Evolutionary conservation across 2,888 invertebrate species (phyloP).

Genomic region (Epistrophella euchroma): DNA sequence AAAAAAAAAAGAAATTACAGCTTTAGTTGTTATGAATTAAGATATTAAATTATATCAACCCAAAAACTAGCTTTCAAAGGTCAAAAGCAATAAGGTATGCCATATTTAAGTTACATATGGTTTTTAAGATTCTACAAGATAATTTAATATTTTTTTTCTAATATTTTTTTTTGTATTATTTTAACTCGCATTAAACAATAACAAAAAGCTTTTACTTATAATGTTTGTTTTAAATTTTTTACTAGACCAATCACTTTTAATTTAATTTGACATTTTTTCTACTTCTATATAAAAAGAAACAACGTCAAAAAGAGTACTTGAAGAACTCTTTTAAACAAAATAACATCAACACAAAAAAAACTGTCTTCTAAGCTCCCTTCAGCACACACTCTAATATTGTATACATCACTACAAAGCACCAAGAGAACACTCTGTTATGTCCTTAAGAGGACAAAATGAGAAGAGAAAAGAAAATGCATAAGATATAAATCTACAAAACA

Average conservation of each 20-base stretch:
- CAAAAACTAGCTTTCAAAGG: background rate
- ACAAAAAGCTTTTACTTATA: conserved; percentile 64
- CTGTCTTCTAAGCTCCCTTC: conserved; percentile 15
- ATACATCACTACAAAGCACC: conserved; percentile 48
- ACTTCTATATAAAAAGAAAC: conserved; percentile 21
- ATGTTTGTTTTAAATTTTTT: conserved; percentile 11
- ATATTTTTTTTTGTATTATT: conserved; percentile 2
- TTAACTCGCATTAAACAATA: conserved; percentile 57
- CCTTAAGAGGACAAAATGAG: conserved; percentile 4
- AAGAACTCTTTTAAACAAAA: conserved; percentile 15
- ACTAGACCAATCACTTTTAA: conserved; percentile 41
- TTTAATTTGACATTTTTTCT: background rate
- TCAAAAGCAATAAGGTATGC: conserved; percentile 45
- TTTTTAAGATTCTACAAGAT: conserved; percentile 8
- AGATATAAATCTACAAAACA: conserved; percentile 51
- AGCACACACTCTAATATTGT: conserved; percentile 27
- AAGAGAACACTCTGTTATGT: conserved; percentile 7
- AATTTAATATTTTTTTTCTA: background rate
- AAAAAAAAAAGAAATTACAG: conserved; percentile 1
- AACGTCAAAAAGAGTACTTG: conserved; percentile 13
- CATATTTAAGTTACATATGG: background rate
- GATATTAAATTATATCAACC: conserved; percentile 1
- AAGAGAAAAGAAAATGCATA: background rate
- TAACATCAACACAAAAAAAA: conserved; percentile 5
- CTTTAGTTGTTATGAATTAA: background rate